These are phyloP conservation scores for Trachelus iudaicus DNA, from an alignment of 2,888 invertebrate species.

Conservation along the genomic window DNA sequence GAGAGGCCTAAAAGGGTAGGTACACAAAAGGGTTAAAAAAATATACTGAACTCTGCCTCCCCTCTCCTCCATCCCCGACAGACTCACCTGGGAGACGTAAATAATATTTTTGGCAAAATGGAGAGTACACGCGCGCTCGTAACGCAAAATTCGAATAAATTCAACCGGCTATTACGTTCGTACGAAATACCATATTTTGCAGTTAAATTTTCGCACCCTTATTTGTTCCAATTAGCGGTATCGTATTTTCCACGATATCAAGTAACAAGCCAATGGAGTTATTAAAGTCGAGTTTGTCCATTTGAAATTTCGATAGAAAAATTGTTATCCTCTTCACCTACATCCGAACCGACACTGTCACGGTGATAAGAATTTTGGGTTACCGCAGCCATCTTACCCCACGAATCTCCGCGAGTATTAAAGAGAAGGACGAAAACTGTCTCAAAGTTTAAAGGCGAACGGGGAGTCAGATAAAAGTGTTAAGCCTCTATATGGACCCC, in stretches of 20 bases:
- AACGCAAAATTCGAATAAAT: not conserved
- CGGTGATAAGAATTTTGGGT: not conserved
- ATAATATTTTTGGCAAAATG: not conserved
- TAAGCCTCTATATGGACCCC: slow-evolving; percentile 13
- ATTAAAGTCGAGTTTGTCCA: too few species aligned
- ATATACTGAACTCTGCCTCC: not conserved
- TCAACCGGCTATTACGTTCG: not conserved
- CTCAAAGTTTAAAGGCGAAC: slow-evolving; percentile 11
- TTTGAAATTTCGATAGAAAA: not conserved
- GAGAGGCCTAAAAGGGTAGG: not conserved
- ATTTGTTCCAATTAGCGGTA: not conserved
- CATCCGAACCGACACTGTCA: not conserved
- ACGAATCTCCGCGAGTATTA: not conserved
- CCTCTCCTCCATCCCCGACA: not conserved
- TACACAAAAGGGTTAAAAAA: not conserved
- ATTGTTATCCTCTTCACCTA: not conserved
- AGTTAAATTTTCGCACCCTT: not conserved
- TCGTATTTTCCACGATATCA: too few species aligned
- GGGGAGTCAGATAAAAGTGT: slow-evolving; percentile 14
- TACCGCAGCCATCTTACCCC: not conserved
- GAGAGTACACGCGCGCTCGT: not conserved
- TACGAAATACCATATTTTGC: not conserved
- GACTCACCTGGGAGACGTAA: not conserved
- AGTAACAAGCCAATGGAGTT: too few species aligned
- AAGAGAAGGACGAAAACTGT: not conserved